phyloP scores from a whole-genome alignment of 2,888 invertebrate genomes.

The Rhingia campestris region DNA sequence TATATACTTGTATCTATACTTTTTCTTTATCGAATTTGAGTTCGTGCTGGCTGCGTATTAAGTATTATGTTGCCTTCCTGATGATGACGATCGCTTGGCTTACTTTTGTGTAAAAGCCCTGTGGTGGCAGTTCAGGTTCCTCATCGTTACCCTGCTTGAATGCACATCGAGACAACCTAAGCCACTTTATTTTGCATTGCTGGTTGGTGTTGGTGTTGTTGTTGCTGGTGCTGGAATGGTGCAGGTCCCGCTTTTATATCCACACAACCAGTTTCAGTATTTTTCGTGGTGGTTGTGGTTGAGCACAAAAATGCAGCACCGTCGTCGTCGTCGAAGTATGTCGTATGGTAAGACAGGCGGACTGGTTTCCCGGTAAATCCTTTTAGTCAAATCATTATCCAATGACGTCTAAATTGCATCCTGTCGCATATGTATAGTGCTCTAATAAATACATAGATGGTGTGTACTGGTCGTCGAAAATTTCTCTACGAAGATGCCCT shows the following conservation, averaged over 20 bases:
- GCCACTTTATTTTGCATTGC: slow-evolving; percentile 29
- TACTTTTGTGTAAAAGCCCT: slow-evolving; percentile 44
- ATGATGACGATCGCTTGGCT: slow-evolving; percentile 38
- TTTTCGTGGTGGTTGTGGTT: slow-evolving; percentile 25
- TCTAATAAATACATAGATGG: slow-evolving; percentile 35
- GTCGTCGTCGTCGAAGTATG: slow-evolving; percentile 28
- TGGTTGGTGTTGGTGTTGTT: no score
- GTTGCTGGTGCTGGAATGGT: slow-evolving; percentile 1
- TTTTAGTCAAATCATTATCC: slow-evolving; percentile 47
- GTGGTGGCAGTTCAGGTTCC: slow-evolving; percentile 38
- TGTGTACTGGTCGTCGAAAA: neutral
- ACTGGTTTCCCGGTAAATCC: slow-evolving; percentile 40
- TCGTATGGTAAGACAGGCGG: slow-evolving; percentile 33
- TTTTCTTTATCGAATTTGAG: slow-evolving; percentile 25
- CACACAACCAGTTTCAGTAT: slow-evolving; percentile 35
- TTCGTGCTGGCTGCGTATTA: slow-evolving; percentile 47
- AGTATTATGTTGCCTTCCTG: slow-evolving; percentile 52
- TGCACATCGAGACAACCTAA: slow-evolving; percentile 32
- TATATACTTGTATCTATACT: neutral
- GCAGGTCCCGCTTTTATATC: slow-evolving; percentile 8
- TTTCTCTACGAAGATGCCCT: slow-evolving; percentile 19
- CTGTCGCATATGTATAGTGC: slow-evolving; percentile 24
- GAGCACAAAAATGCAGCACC: slow-evolving; percentile 33
- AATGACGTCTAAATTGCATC: slow-evolving; percentile 54
- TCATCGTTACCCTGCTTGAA: slow-evolving; percentile 21